Conservation (phyloP, 2,113 vertebrate species). For the Lasiurus borealis region DNA sequence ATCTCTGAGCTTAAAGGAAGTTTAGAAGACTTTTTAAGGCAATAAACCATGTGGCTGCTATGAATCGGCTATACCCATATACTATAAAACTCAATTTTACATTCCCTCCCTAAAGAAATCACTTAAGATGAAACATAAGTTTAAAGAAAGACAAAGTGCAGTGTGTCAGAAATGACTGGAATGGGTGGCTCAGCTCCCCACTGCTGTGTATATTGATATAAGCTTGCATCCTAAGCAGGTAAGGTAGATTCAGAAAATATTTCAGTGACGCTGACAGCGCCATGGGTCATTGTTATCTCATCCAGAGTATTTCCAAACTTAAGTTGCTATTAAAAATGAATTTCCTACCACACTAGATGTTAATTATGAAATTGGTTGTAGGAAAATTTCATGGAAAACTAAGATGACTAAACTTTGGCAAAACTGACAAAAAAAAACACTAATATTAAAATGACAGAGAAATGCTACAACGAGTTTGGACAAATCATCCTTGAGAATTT, state of each 20-base stretch:
- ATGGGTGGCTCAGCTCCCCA: neutral
- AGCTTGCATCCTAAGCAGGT: neutral
- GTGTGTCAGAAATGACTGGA: neutral
- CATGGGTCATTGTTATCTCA: neutral
- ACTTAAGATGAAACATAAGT: neutral
- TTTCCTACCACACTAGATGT: neutral
- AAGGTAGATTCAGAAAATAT: neutral
- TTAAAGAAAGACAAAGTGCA: neutral
- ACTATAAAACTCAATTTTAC: neutral
- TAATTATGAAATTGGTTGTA: neutral
- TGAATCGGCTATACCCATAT: neutral
- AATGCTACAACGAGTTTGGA: neutral
- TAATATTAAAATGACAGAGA: neutral
- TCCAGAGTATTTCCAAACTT: neutral
- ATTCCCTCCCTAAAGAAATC: neutral
- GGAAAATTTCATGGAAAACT: neutral
- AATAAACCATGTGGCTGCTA: neutral
- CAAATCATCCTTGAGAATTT: neutral
- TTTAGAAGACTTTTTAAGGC: neutral
- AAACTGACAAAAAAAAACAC: neutral
- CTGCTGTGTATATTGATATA: too few species aligned
- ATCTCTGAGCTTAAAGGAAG: neutral
- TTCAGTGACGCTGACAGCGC: rapidly evolving
- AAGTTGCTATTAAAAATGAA: neutral
- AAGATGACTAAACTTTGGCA: neutral